Percentiles rank a stretch among this genome's conserved stretches.
Evolutionary conservation across 1,140 invertebrate species (phyloP).

Genomic region (Augochlora pura): DNA sequence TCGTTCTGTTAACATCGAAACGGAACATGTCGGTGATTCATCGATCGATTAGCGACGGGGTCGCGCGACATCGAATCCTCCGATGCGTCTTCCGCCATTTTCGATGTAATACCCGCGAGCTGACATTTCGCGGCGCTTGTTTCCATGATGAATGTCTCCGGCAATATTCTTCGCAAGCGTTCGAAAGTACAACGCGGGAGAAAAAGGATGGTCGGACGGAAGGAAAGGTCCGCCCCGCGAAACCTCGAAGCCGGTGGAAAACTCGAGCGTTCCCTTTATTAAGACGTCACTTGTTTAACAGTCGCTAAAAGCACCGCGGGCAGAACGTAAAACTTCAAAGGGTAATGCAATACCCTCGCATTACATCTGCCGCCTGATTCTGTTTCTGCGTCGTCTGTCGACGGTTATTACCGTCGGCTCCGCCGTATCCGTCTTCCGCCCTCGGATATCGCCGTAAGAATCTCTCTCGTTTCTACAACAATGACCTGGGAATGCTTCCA

Average conservation of each 20-base stretch:
- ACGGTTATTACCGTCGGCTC: slow-evolving; percentile 5
- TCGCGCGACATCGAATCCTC: too few relatives aligned
- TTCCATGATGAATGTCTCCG: too few relatives aligned
- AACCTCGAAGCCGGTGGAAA: neutral
- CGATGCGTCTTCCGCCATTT: too few relatives aligned
- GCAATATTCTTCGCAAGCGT: too few relatives aligned
- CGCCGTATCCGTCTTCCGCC: slow-evolving; percentile 15
- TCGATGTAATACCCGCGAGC: too few relatives aligned
- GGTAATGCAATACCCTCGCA: slow-evolving; percentile 7
- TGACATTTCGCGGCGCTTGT: too few relatives aligned
- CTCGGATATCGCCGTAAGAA: slow-evolving; percentile 18
- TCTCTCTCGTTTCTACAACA: slow-evolving; percentile 1
- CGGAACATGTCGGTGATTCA: too few relatives aligned
- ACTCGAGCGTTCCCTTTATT: neutral
- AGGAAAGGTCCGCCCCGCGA: too few relatives aligned
- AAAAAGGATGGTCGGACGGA: too few relatives aligned
- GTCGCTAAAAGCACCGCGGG: neutral
- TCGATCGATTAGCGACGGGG: too few relatives aligned
- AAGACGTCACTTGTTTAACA: neutral
- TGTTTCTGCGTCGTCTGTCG: neutral
- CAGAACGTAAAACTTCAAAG: neutral
- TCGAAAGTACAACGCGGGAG: too few relatives aligned
- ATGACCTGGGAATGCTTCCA: neutral
- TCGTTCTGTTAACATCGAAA: too few relatives aligned
- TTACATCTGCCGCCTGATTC: neutral